Evolutionary conservation across 2,888 invertebrate genomes (phyloP), one percentile per base, ranked within the genome.

Genomic region (Drosophila prolongata): DNA sequence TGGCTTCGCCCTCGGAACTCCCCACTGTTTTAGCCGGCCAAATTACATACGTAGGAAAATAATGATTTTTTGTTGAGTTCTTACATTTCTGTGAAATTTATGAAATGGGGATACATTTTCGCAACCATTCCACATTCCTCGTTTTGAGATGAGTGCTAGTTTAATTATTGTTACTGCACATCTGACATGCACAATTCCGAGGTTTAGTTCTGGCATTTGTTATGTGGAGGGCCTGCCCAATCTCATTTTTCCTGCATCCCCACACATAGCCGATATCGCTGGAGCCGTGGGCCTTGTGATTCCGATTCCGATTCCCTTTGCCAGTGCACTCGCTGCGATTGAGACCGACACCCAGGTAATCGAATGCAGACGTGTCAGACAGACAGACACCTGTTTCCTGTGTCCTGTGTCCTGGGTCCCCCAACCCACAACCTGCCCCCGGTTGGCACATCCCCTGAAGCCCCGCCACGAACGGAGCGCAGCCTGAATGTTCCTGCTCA

Each of bases 331-430:
- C 42, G 43, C 38, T 55, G 47, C 16, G 47, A 47, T 34, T 34
- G 47, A 47, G 11, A 14, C 47, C 34, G 14, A 30, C 34, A 47
- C 30, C 42, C 37, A 67, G 47, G 42, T 55, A 67, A 67, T 66
- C 67, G 67, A 67, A 67, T 67, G 55, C 40, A 43, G 47, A 54
- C 66, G 66, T 54, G 65, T 40, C 65, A 64, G 44, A 35, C 52
- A 58, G 60, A 59, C 46, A 42, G 65, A 47, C 66, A 66, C 40
- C 40, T 54, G 66, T 66, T 47, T 54, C 66, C 65, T 16, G 66
- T 19, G 14, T 54, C 66, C 65, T 16, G 66, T 19, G 14, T 11
- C 30, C 47, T 6, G 9, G n/a, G n/a, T 30, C 2, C 14, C 24
- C 46, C 46, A 27, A 9, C 10, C 13, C 43, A 30, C 4, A 24